These are phyloP conservation scores for Calonectris borealis DNA, from an alignment of 2,113 vertebrate genomes.

Conservation along the genomic window DNA sequence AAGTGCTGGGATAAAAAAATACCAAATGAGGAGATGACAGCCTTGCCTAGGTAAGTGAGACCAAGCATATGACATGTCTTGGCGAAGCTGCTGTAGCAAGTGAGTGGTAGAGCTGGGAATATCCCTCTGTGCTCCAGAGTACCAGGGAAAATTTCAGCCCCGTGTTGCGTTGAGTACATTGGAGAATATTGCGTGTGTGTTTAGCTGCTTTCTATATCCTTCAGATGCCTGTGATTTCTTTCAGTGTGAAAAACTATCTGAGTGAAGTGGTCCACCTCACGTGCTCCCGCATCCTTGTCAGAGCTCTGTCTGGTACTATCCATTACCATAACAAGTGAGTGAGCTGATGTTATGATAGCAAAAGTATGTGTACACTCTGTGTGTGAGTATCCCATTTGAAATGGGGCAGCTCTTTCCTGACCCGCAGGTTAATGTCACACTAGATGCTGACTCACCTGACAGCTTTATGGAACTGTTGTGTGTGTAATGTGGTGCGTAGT, in stretches of 20 bases:
- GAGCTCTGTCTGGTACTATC: conserved; percentile 89
- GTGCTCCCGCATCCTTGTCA: conserved; percentile 90
- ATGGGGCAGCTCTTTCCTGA: background rate
- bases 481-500: background rate
- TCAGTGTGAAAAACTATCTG: conserved; percentile 83
- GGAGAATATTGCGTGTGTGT: background rate
- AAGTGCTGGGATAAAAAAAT: background rate
- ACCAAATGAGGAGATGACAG: background rate
- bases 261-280: conserved; percentile 92
- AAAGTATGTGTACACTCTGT: rapidly evolving
- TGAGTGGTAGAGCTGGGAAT: background rate
- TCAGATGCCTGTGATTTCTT: background rate
- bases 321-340: conserved; percentile 92
- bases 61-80: background rate
- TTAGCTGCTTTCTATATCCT: background rate
- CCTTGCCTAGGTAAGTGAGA: background rate
- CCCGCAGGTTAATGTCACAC: background rate
- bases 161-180: background rate
- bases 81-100: background rate
- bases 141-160: background rate
- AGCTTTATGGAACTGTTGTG: background rate
- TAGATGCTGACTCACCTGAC: background rate
- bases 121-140: background rate
- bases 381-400: background rate
- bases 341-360: background rate